Evolutionary conservation across 2,888 invertebrate genomes (phyloP), one percentile per base, ranked within the genome.

Genomic region (Hanleya hanleyi): DNA sequence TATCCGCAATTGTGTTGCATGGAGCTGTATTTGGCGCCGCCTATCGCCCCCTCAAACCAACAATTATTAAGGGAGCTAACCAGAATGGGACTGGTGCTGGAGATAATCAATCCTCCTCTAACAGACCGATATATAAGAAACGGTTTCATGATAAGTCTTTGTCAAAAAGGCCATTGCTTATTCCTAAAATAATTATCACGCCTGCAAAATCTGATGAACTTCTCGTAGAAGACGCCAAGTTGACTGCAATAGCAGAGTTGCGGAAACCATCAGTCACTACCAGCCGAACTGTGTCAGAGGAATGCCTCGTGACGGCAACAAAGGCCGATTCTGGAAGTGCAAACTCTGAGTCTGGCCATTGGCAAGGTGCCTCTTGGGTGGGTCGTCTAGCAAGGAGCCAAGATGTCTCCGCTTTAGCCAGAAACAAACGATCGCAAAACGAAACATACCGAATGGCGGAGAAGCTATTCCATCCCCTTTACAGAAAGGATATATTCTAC

Each of bases 401-500:
- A 33, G 81, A 81, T 29, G 36, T 77, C 5, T 35, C 68, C 22
- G 1, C 61, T 7, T 61, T 38, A 15, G 47, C 36, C 18, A n/a
- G 37, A 0, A 1, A 4, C 32, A 57, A 29, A 57, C 22, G 29
- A 29, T 47, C 47, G 22, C 64, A 37, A 15, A n/a, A 3, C n/a
- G 47, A 41, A 41, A 12, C 12, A 41, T 41, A 32, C 41, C 9
- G 26, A 29, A n/a, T 33, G 36, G 4, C 38, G 29, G 67, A 71
- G n/a, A 67, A 73, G 5, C 62, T 83, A 35, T 88, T 89, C 38
- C 92, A 96, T 68, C 97, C 97, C 1, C 92, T 97, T 87, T 96
- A 96, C 91, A 74, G 97, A 69, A 97, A 97, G 88, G 98, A 99
- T 91, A 97, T 98, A 86, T 98, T 98, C 92, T 98, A 98, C 91